These are phyloP conservation scores for Aplysia californica DNA, from an alignment of 1,140 invertebrate genomes.

Conservation along the genomic window DNA sequence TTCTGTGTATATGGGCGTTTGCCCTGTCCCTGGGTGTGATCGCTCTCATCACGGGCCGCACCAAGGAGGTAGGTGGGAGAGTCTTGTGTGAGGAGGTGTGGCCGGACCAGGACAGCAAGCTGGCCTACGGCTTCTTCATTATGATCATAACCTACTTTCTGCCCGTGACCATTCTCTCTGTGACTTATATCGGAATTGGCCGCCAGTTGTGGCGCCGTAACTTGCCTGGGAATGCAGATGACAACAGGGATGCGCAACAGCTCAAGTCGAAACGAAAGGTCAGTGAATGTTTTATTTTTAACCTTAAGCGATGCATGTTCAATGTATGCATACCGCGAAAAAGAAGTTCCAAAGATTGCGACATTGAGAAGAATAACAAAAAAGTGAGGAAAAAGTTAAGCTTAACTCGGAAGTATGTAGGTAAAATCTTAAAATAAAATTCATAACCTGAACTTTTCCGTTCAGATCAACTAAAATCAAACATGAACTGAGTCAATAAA, in stretches of 20 bases:
- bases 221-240: conserved; percentile 70
- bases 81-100: conserved; percentile 54
- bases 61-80: conserved; percentile 25
- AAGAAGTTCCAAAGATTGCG: too few species aligned
- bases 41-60: conserved; percentile 66
- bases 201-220: conserved; percentile 66
- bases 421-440: too few species aligned
- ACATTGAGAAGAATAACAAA: too few species aligned
- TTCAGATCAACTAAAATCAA: too few species aligned
- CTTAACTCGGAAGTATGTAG: too few species aligned
- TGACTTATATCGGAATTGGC: conserved; percentile 68
- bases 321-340: too few species aligned
- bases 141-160: conserved; percentile 70
- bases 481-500: too few species aligned
- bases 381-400: too few species aligned
- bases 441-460: too few species aligned
- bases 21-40: conserved; percentile 65
- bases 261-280: conserved; percentile 71
- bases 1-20: conserved; percentile 69
- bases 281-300: conserved; percentile 35
- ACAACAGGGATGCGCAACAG: conserved; percentile 67
- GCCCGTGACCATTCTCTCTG: conserved; percentile 69
- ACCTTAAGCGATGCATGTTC: too few species aligned
- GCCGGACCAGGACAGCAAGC: conserved; percentile 41
- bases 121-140: conserved; percentile 69